phyloP scores from a whole-genome alignment of 2,888 invertebrate genomes.

The Drosophila paranaensis region DNA sequence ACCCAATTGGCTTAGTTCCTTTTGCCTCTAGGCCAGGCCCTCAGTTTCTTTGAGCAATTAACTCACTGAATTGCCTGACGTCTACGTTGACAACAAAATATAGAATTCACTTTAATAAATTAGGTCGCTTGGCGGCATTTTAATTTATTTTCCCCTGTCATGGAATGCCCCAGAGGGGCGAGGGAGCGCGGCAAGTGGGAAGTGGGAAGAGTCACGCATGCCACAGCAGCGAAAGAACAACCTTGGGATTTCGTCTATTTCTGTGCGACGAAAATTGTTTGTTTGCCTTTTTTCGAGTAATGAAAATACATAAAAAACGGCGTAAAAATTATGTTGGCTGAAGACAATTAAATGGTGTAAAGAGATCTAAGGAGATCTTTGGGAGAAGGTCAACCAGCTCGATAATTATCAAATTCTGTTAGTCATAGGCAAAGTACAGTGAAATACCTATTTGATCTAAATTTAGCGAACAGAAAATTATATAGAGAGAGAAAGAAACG shows the following conservation, averaged over 20 bases:
- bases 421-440: not conserved
- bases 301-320: not conserved
- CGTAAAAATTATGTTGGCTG: not conserved
- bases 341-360: not conserved
- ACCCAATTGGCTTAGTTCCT: not conserved
- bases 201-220: slow-evolving; percentile 32
- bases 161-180: slow-evolving; percentile 9
- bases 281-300: slow-evolving; percentile 4
- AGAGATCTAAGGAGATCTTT: too few species aligned
- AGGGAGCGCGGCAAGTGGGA: not conserved
- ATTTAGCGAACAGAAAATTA: slow-evolving; percentile 17
- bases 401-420: not conserved
- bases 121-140: slow-evolving; percentile 37
- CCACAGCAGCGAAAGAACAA: slow-evolving; percentile 33
- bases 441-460: slow-evolving; percentile 26
- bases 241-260: slow-evolving; percentile 57
- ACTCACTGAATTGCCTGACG: slow-evolving; percentile 17
- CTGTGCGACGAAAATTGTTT: slow-evolving; percentile 50
- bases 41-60: slow-evolving; percentile 31
- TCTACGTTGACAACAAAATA: slow-evolving; percentile 10
- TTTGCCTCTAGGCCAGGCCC: not conserved
- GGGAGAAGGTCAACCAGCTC: not conserved
- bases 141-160: slow-evolving; percentile 45
- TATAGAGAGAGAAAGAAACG: slow-evolving; percentile 45
- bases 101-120: slow-evolving; percentile 34